A percentile compares a stretch with the other conserved stretches of the same genome.
These are phyloP conservation scores for Antrozous pallidus DNA, from an alignment of 2,797 vertebrate genomes.

Conservation along the genomic window DNA sequence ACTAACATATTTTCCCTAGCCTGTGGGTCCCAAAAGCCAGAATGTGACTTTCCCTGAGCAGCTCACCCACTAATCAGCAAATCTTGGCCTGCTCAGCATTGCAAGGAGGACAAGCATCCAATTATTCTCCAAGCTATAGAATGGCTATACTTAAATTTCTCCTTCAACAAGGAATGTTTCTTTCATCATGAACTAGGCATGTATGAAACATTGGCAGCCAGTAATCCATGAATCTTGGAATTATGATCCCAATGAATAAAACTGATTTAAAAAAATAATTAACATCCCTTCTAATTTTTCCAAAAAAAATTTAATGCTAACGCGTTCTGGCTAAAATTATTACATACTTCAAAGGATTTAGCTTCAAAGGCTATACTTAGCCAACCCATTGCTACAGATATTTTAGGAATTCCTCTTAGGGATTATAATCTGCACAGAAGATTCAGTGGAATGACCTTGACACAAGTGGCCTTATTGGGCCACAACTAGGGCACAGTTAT, in stretches of 20 bases:
- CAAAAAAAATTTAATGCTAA: neutral
- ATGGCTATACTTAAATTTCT: neutral
- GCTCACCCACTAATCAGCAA: neutral
- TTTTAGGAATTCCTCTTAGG: neutral
- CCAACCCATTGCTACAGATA: neutral
- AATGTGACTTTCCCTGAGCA: neutral
- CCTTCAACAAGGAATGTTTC: neutral
- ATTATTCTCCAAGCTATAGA: neutral
- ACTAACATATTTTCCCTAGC: neutral
- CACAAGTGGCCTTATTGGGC: neutral
- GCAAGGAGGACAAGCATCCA: neutral
- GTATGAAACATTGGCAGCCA: neutral
- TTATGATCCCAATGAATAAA: neutral
- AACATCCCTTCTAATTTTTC: neutral
- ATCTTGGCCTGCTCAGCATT: neutral
- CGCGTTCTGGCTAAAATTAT: neutral
- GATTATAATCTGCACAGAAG: constrained; percentile 16
- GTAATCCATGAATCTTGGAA: neutral
- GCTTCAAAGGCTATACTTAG: constrained; percentile 10
- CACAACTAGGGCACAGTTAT: neutral
- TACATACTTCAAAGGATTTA: constrained; percentile 1
- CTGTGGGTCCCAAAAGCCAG: neutral
- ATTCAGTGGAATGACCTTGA: neutral
- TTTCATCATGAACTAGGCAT: neutral
- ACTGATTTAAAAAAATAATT: neutral